Evolutionary conservation across 2,888 invertebrate species (phyloP).

Genomic region (Andrena chrysosceles): DNA sequence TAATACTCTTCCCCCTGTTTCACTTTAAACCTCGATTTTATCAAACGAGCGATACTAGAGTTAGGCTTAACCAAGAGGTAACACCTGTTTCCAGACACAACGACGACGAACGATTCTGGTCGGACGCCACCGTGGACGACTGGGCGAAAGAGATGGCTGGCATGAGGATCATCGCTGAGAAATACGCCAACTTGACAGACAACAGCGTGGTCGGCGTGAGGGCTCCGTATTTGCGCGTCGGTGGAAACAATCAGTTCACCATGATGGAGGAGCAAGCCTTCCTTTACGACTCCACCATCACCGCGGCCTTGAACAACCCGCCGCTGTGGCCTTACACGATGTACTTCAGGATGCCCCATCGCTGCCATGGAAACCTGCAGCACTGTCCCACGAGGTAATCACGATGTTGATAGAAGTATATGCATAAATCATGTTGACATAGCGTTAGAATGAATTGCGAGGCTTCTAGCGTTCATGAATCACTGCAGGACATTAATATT

Average conservation of each 20-base stretch:
- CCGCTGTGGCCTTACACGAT: slow-evolving; percentile 99
- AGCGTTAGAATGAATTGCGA: too few species aligned
- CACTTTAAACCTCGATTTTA: too few species aligned
- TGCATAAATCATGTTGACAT: too few species aligned
- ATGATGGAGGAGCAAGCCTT: slow-evolving; percentile 99
- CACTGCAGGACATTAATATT: too few species aligned
- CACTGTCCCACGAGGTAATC: slow-evolving; percentile 92
- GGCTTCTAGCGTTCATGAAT: too few species aligned
- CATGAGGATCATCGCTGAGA: slow-evolving; percentile 95
- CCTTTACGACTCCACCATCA: slow-evolving; percentile 97
- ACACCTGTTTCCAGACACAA: slow-evolving; percentile 89
- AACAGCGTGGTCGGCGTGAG: slow-evolving; percentile 96
- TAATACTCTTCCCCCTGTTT: neutral
- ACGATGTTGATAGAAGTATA: too few species aligned
- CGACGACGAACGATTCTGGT: slow-evolving; percentile 96
- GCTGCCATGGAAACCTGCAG: slow-evolving; percentile 96
- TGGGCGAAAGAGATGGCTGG: slow-evolving; percentile 99
- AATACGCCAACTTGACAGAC: slow-evolving; percentile 95
- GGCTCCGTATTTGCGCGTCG: slow-evolving; percentile 95
- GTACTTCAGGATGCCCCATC: slow-evolving; percentile 98
- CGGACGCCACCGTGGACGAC: slow-evolving; percentile 95
- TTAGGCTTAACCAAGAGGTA: neutral
- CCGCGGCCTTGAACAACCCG: slow-evolving; percentile 95
- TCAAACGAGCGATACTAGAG: neutral
- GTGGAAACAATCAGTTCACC: slow-evolving; percentile 98